phyloP scores from a whole-genome alignment of 2,888 invertebrate species.

The Endomychus coccineus region DNA sequence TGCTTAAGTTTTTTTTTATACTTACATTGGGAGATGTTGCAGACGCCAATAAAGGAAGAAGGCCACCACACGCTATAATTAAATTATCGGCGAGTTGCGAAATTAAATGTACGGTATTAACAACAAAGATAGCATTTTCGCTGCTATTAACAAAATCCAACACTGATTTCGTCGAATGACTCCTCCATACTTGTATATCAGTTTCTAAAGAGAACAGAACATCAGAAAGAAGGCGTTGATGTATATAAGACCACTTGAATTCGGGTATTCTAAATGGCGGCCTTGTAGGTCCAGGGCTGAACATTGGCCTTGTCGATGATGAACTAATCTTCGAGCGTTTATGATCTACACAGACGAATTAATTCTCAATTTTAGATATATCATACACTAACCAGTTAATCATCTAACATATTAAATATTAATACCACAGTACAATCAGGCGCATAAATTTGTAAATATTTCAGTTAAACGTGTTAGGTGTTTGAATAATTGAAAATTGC shows the following conservation, averaged over 20 bases:
- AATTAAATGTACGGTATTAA: slow-evolving; percentile 98
- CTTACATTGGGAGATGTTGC: slow-evolving; percentile 98
- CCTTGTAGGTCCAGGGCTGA: slow-evolving; percentile 85
- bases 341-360: too few species aligned
- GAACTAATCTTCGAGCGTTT: slow-evolving; percentile 58
- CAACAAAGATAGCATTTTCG: slow-evolving; percentile 98
- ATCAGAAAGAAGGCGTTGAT: slow-evolving; percentile 92
- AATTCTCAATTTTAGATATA: too few species aligned
- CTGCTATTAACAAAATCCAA: slow-evolving; percentile 97
- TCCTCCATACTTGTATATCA: slow-evolving; percentile 87
- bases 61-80: slow-evolving; percentile 96
- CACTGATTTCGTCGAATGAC: slow-evolving; percentile 93
- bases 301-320: slow-evolving; percentile 72
- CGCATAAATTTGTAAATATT: too few species aligned
- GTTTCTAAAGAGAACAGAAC: slow-evolving; percentile 94
- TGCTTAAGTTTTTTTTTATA: slow-evolving; percentile 19
- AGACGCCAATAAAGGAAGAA: slow-evolving; percentile 91
- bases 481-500: too few species aligned
- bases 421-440: too few species aligned
- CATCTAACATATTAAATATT: too few species aligned
- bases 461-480: too few species aligned
- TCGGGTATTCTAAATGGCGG: slow-evolving; percentile 98
- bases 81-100: slow-evolving; percentile 98
- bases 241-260: slow-evolving; percentile 99
- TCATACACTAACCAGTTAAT: too few species aligned